Conservation (phyloP, 1,140 invertebrate species). For the Aradophagus sp. region DNA sequence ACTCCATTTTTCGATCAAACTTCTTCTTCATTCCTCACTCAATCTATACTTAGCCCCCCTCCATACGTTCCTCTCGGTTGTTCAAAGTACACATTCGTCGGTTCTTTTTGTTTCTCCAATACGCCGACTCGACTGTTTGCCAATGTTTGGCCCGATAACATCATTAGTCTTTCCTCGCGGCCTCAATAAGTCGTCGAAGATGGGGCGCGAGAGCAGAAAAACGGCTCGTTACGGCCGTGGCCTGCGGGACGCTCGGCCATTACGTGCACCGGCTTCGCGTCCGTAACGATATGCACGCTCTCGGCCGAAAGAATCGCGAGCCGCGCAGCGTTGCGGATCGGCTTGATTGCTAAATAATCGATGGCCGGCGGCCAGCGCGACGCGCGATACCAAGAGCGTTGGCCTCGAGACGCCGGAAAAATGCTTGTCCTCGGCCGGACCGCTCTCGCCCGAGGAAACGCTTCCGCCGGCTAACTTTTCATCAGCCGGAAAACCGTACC, state of each 20-base stretch:
- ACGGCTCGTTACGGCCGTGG: slow-evolving; percentile 30
- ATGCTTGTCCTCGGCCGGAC: no score
- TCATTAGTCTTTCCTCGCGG: slow-evolving; percentile 29
- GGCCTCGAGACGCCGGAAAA: no score
- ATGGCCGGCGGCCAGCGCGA: slow-evolving; percentile 58
- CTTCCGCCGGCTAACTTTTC: no score
- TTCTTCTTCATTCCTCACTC: no score
- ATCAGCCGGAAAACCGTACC: no score
- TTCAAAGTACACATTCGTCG: no score
- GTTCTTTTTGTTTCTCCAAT: slow-evolving; percentile 10
- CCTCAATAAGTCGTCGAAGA: slow-evolving; percentile 39
- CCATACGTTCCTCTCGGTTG: no score
- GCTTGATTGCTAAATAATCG: slow-evolving; percentile 68
- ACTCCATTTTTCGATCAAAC: no score
- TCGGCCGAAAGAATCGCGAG: slow-evolving; percentile 58
- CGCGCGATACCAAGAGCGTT: no score
- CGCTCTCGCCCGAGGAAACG: no score
- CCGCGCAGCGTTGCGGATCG: slow-evolving; percentile 56
- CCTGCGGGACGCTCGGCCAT: slow-evolving; percentile 39
- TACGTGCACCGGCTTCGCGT: slow-evolving; percentile 22
- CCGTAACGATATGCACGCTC: slow-evolving; percentile 63
- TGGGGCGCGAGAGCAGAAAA: slow-evolving; percentile 29
- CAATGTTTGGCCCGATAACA: slow-evolving; percentile 18
- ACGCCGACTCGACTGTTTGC: background rate
- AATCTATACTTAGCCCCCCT: no score